Conservation (phyloP, 2,113 vertebrate genomes). For the Notechis scutatus region DNA sequence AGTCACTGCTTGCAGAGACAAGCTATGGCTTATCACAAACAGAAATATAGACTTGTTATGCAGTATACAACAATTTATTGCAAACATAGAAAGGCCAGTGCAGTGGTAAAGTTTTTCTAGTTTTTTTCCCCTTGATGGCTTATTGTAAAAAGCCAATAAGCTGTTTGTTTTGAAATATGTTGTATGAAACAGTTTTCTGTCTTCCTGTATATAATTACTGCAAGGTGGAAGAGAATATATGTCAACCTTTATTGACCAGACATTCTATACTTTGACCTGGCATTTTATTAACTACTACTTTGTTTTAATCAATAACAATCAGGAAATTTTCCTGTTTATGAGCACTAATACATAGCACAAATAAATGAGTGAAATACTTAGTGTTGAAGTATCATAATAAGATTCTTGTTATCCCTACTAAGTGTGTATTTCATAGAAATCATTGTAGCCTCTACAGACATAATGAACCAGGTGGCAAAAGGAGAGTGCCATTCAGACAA, state of each 20-base stretch:
- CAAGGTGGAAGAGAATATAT: accelerated
- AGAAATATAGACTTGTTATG: conserved; percentile 23
- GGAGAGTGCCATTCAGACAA: not conserved
- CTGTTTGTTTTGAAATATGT: not conserved
- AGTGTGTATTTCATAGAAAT: not conserved
- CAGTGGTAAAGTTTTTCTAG: not conserved
- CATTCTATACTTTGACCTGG: not conserved
- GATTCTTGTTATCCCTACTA: not conserved
- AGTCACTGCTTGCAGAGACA: conserved; percentile 60
- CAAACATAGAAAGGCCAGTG: conserved; percentile 11
- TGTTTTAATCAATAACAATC: not conserved
- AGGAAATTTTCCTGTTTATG: not conserved
- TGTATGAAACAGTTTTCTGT: not conserved
- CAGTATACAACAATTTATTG: not conserved
- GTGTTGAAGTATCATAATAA: not conserved
- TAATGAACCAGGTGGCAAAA: not conserved
- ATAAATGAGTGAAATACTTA: not conserved
- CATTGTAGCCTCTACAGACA: not conserved
- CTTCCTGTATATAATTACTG: conserved; percentile 32
- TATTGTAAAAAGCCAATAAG: not conserved
- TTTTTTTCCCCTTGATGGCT: not conserved
- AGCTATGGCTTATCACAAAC: conserved; percentile 46
- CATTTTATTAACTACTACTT: conserved; percentile 15
- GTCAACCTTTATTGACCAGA: not conserved
- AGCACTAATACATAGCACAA: conserved; percentile 36